Conservation (phyloP, 2,113 vertebrate genomes). For the Ramphastos sulfuratus region DNA sequence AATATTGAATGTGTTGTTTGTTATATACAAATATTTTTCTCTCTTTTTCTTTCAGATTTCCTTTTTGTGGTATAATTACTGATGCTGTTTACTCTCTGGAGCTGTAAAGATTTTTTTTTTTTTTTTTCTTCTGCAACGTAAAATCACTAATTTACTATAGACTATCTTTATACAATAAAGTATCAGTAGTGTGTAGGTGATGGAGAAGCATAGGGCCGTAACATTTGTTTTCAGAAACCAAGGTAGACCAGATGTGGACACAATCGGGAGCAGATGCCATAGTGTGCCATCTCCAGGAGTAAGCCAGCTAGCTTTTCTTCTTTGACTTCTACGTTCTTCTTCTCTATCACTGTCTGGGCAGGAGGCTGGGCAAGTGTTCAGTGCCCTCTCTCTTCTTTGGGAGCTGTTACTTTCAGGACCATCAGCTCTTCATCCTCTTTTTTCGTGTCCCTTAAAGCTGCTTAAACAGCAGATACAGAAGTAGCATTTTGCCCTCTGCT, state of each 20-base stretch:
- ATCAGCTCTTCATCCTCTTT: background rate
- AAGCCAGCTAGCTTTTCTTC: background rate
- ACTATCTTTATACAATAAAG: background rate
- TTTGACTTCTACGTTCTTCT: too few species aligned
- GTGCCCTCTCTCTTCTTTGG: background rate
- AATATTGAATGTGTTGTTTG: conserved; percentile 44
- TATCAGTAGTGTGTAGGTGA: background rate
- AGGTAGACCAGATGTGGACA: background rate
- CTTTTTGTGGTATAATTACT: background rate
- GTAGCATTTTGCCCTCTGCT: conserved; percentile 67
- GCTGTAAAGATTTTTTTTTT: background rate
- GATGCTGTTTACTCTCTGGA: background rate
- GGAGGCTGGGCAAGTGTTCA: background rate
- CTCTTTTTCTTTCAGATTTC: background rate
- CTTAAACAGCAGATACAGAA: background rate
- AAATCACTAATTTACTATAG: background rate
- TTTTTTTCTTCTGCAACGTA: background rate
- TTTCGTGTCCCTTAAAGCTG: background rate
- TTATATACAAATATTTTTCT: background rate
- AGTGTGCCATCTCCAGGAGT: background rate
- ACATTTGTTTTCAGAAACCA: fast-evolving
- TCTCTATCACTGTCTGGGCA: background rate
- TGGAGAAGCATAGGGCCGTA: background rate
- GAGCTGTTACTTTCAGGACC: conserved; percentile 70
- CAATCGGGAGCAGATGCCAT: background rate